Percentiles rank a stretch among this genome's conserved stretches.
phyloP scores from a whole-genome alignment of 2,797 vertebrate species.

The Sandelia bainsii region DNA sequence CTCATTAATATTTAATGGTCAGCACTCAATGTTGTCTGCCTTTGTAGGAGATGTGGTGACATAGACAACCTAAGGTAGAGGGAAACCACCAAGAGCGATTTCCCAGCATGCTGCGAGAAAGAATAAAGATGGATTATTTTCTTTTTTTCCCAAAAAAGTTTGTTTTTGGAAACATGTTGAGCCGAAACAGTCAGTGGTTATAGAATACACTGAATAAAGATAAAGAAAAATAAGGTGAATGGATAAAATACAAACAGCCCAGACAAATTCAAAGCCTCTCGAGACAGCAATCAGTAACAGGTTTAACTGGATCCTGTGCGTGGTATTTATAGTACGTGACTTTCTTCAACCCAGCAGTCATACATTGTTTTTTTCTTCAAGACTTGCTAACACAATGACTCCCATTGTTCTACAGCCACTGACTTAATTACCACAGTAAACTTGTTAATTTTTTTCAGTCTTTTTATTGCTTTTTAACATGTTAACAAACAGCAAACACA shows the following conservation, averaged over 20 bases:
- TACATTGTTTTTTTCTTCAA: background rate
- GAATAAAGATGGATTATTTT: slow-evolving; percentile 28
- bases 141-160: slow-evolving; percentile 12
- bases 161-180: slow-evolving; percentile 13
- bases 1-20: slow-evolving; percentile 44
- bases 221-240: slow-evolving; percentile 12
- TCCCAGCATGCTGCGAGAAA: slow-evolving; percentile 15
- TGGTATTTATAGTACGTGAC: background rate
- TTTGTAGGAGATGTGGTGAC: slow-evolving; percentile 5
- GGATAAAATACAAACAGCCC: background rate
- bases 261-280: background rate
- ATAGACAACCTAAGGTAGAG: slow-evolving; percentile 8
- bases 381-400: background rate
- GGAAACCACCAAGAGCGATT: slow-evolving; percentile 30
- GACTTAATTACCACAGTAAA: background rate
- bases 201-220: slow-evolving; percentile 8
- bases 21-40: slow-evolving; percentile 1
- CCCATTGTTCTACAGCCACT: background rate
- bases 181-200: background rate
- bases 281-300: background rate
- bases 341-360: background rate
- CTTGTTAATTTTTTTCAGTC: no score
- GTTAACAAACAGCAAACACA: no score
- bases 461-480: no score
- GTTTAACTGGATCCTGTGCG: background rate